These are phyloP conservation scores for Spodoptera littoralis DNA, from an alignment of 2,888 invertebrate genomes.

Conservation along the genomic window DNA sequence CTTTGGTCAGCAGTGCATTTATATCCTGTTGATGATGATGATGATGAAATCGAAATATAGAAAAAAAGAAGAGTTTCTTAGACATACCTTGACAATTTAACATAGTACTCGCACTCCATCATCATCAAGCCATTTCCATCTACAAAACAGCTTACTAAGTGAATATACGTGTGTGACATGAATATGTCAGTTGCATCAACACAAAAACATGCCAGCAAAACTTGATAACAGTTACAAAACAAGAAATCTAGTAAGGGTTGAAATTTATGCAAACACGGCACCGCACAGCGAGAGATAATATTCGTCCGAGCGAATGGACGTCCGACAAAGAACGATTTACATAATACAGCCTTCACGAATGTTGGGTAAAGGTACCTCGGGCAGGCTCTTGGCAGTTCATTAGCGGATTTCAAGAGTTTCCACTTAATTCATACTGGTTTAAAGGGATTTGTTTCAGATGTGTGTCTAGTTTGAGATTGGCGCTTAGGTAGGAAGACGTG, in stretches of 20 bases:
- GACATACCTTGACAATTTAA: too few relatives aligned
- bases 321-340: slow-evolving; percentile 61
- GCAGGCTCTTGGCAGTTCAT: slow-evolving; percentile 36
- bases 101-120: too few relatives aligned
- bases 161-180: too few relatives aligned
- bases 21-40: too few relatives aligned
- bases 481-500: not conserved
- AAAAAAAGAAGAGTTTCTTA: too few relatives aligned
- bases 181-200: too few relatives aligned
- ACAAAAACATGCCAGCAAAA: slow-evolving; percentile 3
- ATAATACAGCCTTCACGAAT: slow-evolving; percentile 61
- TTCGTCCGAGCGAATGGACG: slow-evolving; percentile 51
- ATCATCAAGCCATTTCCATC: too few relatives aligned
- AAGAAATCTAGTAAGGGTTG: slow-evolving; percentile 56
- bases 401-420: slow-evolving; percentile 30
- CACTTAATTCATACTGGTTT: slow-evolving; percentile 17
- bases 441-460: not conserved
- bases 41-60: too few relatives aligned
- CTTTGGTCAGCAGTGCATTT: too few relatives aligned
- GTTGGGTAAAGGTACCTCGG: slow-evolving; percentile 46
- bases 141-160: too few relatives aligned
- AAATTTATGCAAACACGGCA: slow-evolving; percentile 66
- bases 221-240: slow-evolving; percentile 40
- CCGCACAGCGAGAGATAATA: slow-evolving; percentile 65
- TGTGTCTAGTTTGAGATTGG: not conserved